Conservation (phyloP, 2,113 vertebrate species). For the Mirza zaza region DNA sequence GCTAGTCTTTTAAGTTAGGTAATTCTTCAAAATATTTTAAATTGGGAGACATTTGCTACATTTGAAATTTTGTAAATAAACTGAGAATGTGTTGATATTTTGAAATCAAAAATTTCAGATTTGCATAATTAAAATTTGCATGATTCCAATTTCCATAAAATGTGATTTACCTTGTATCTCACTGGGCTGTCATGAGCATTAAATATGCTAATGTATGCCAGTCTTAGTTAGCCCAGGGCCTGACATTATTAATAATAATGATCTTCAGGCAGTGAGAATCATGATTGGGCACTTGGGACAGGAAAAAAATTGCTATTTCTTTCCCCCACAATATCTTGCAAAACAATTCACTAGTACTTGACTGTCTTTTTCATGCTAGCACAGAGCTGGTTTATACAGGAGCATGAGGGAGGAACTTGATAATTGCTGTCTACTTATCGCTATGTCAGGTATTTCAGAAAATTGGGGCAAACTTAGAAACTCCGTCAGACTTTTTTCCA, state of each 20-base stretch:
- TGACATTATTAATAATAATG: slow-evolving; percentile 47
- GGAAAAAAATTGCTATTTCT: not conserved
- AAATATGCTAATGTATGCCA: not conserved
- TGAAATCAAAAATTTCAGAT: slow-evolving; percentile 10
- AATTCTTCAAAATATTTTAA: slow-evolving; percentile 2
- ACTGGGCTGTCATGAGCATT: not conserved
- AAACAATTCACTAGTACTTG: not conserved
- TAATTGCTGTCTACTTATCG: not conserved
- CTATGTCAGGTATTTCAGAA: not conserved
- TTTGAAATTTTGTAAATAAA: slow-evolving; percentile 61
- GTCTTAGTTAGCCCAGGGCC: not conserved
- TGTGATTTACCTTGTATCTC: not conserved
- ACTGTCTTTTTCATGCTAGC: not conserved
- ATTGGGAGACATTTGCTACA: not conserved
- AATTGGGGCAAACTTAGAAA: slow-evolving; percentile 23
- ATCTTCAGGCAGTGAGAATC: slow-evolving; percentile 1
- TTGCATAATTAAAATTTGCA: slow-evolving; percentile 43
- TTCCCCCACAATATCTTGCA: not conserved
- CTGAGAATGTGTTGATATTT: slow-evolving; percentile 22
- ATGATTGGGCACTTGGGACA: not conserved
- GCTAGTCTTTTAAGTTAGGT: slow-evolving; percentile 7
- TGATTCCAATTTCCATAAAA: slow-evolving; percentile 47
- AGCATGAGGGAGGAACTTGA: not conserved
- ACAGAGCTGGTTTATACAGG: not conserved
- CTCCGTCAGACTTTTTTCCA: not conserved